A percentile compares a stretch with the other conserved stretches of the same genome.
These are phyloP conservation scores for Cryptotis parvus DNA, from an alignment of 2,113 vertebrate genomes.

Conservation along the genomic window DNA sequence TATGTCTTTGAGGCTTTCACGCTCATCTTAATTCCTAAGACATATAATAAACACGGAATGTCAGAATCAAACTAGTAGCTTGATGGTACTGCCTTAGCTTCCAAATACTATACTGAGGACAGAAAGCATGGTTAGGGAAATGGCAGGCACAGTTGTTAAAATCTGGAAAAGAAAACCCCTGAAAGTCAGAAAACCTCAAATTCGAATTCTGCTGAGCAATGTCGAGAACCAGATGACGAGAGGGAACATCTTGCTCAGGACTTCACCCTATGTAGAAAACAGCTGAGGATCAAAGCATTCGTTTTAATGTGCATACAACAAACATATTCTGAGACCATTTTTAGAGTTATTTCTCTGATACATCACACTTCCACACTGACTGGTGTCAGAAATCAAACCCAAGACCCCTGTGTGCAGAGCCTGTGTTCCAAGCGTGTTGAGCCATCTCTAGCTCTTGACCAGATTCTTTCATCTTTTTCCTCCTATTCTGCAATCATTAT, in stretches of 20 bases:
- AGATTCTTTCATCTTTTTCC: background rate
- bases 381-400: no score
- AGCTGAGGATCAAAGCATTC: background rate
- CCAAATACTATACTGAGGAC: background rate
- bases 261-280: background rate
- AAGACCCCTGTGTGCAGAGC: no score
- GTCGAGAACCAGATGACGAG: background rate
- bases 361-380: background rate
- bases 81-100: background rate
- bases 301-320: background rate
- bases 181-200: background rate
- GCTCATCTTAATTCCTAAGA: conserved; percentile 40
- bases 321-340: background rate
- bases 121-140: background rate
- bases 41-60: conserved; percentile 9
- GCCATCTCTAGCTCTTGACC: no score
- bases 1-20: background rate
- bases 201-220: background rate
- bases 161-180: background rate
- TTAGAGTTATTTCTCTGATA: background rate
- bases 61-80: conserved; percentile 1
- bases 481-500: background rate
- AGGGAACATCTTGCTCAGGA: background rate
- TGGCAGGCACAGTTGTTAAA: background rate
- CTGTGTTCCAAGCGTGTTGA: no score